phyloP scores from a whole-genome alignment of 2,888 invertebrate species.

The Uropetala carovei region DNA sequence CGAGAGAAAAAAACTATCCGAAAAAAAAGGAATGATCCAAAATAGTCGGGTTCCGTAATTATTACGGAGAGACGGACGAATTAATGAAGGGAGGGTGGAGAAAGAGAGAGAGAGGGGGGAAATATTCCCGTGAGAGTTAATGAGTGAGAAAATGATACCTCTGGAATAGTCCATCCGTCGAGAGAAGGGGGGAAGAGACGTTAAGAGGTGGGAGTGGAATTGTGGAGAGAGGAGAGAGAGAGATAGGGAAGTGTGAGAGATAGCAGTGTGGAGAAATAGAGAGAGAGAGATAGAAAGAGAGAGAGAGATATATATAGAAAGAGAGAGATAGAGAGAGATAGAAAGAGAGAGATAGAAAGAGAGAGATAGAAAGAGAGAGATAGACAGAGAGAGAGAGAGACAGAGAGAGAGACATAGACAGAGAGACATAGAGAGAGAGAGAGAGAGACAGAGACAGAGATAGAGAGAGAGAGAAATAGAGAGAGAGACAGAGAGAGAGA shows the following conservation, averaged over 20 bases:
- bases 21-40: background rate
- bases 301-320: background rate
- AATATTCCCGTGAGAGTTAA: background rate
- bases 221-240: background rate
- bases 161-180: background rate
- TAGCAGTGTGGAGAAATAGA: no score
- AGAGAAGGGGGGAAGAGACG: no score
- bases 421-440: background rate
- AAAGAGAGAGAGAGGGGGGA: no score
- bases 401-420: background rate
- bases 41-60: background rate
- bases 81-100: background rate
- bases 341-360: background rate
- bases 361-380: background rate
- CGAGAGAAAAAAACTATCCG: background rate
- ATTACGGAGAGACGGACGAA: background rate
- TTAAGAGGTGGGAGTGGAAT: background rate
- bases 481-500: background rate
- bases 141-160: conserved; percentile 16
- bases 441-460: background rate
- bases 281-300: background rate
- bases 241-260: background rate
- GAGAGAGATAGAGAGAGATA: background rate
- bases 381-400: background rate
- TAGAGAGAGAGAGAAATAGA: no score